phyloP scores from a whole-genome alignment of 2,113 vertebrate genomes.

The Urocitellus parryii region DNA sequence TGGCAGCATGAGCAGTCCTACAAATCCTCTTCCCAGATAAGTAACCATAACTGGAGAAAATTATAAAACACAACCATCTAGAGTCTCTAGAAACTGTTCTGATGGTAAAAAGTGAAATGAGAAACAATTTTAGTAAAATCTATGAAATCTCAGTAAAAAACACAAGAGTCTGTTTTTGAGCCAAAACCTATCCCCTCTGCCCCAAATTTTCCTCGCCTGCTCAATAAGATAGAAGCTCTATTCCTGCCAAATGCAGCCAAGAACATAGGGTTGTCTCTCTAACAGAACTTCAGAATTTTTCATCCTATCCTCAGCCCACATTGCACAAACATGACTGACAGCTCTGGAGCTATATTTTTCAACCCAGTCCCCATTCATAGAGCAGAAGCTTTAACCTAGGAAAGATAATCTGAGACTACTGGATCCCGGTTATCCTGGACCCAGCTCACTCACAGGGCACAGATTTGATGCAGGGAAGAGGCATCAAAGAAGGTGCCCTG shows the following conservation, averaged over 20 bases:
- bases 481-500: not conserved
- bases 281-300: not conserved
- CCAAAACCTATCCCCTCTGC: not conserved
- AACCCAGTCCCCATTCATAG: not conserved
- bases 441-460: not conserved
- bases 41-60: not conserved
- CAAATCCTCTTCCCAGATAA: not conserved
- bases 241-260: not conserved
- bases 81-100: not conserved
- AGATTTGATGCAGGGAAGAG: not conserved
- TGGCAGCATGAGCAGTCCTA: not conserved
- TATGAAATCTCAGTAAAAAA: not conserved
- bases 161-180: not conserved
- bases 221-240: not conserved
- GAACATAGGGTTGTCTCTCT: not conserved
- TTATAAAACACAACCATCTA: not conserved
- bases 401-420: not conserved
- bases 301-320: not conserved
- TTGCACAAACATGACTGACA: not conserved
- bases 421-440: not conserved
- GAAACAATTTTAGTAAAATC: not conserved
- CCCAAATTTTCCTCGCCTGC: not conserved
- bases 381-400: not conserved
- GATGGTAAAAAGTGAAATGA: not conserved
- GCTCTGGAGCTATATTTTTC: not conserved